phyloP scores from a whole-genome alignment of 92 coral and sea anemone genomes.

The Palythoa caribaeorum region DNA sequence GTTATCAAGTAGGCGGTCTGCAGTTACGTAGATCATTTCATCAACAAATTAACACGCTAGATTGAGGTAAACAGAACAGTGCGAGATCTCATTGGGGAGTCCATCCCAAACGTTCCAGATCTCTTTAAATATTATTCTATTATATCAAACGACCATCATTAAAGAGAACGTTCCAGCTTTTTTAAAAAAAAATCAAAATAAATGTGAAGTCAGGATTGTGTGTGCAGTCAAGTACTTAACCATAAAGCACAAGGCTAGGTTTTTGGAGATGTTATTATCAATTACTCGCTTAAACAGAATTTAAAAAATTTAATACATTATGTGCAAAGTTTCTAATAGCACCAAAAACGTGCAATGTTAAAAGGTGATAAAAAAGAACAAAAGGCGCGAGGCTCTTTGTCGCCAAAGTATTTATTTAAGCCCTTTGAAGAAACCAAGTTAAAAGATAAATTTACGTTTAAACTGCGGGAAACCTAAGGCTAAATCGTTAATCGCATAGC shows the following conservation, averaged over 20 bases:
- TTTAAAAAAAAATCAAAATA: not conserved
- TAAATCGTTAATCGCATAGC: conserved; percentile 22
- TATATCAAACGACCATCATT: not conserved
- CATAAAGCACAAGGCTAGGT: not conserved
- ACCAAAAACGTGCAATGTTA: not conserved
- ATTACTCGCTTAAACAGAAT: not conserved
- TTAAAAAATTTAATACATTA: not conserved
- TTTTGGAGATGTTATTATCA: too few species aligned
- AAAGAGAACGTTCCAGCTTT: not conserved
- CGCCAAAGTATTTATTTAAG: not conserved
- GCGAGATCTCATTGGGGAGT: not conserved
- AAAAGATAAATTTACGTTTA: not conserved
- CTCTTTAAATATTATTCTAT: not conserved
- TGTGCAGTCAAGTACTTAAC: not conserved
- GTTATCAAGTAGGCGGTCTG: not conserved
- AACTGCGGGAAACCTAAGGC: not conserved
- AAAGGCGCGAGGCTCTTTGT: not conserved
- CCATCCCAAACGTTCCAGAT: not conserved
- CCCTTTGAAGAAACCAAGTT: not conserved
- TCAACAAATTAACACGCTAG: not conserved
- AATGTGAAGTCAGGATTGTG: not conserved
- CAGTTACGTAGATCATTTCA: not conserved
- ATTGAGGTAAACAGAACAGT: not conserved
- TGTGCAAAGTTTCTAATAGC: not conserved
- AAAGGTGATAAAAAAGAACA: not conserved